Conservation (phyloP, 2,888 invertebrate genomes). For the Trichopoda pennipes region DNA sequence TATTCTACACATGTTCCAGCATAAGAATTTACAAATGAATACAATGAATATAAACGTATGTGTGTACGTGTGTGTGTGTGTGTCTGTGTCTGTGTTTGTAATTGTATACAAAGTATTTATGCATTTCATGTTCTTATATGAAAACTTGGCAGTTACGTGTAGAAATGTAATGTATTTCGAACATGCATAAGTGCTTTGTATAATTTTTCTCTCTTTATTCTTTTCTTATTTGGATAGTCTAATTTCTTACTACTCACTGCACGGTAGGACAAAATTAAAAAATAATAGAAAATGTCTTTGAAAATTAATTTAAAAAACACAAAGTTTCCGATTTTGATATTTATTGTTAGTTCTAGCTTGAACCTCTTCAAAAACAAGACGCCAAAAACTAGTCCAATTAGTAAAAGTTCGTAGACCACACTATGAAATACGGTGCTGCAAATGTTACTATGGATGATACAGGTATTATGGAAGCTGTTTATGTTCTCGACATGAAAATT, state of each 20-base stretch:
- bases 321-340: no score
- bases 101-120: constrained; percentile 20
- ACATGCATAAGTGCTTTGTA: constrained; percentile 17
- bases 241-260: not conserved
- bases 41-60: not conserved
- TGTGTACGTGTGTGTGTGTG: not conserved
- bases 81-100: constrained; percentile 4
- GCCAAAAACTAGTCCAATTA: no score
- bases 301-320: no score
- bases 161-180: constrained; percentile 45
- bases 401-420: no score
- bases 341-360: no score
- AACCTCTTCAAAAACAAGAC: no score
- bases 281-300: no score
- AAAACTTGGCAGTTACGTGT: constrained; percentile 68
- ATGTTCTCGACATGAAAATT: no score
- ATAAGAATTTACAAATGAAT: not conserved
- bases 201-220: not conserved
- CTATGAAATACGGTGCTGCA: no score
- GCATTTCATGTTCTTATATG: constrained; percentile 33
- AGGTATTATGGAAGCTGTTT: no score
- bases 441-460: no score
- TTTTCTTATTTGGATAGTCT: not conserved
- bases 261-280: no score
- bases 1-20: constrained; percentile 19